These are phyloP conservation scores for Rhagium mordax DNA, from an alignment of 2,888 invertebrate species.

Conservation along the genomic window DNA sequence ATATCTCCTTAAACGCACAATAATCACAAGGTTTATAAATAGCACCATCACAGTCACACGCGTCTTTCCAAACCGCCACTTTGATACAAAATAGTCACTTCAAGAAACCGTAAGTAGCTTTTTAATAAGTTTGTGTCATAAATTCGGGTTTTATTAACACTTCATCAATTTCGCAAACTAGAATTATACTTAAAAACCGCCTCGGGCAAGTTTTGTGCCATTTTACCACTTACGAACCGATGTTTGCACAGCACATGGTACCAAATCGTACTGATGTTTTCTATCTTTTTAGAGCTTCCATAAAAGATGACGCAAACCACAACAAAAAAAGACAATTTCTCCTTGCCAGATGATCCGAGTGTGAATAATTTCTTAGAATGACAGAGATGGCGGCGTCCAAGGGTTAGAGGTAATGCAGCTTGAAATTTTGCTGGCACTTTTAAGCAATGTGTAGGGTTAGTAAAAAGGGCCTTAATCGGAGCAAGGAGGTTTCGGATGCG, in stretches of 20 bases:
- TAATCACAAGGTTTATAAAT: background rate
- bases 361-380: constrained; percentile 1
- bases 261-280: constrained; percentile 28
- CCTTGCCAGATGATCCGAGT: constrained; percentile 41
- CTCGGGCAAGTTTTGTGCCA: background rate
- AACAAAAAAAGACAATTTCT: constrained; percentile 41
- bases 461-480: background rate
- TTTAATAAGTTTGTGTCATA: background rate
- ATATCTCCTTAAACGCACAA: background rate
- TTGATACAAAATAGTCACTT: background rate
- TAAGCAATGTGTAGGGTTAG: background rate
- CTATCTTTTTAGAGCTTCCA: constrained; percentile 35
- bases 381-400: background rate
- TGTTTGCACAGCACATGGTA: constrained; percentile 43
- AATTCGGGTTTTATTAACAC: background rate
- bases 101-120: background rate
- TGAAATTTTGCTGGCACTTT: background rate
- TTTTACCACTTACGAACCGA: background rate
- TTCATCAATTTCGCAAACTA: background rate
- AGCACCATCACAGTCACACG: background rate
- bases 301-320: constrained; percentile 37
- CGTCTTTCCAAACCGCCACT: background rate
- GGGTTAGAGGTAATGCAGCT: background rate
- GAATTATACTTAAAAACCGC: background rate
- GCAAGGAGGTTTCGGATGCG: background rate